Evolutionary conservation across 2,797 vertebrate species (phyloP).

Genomic region (Uromys caudimaculatus): DNA sequence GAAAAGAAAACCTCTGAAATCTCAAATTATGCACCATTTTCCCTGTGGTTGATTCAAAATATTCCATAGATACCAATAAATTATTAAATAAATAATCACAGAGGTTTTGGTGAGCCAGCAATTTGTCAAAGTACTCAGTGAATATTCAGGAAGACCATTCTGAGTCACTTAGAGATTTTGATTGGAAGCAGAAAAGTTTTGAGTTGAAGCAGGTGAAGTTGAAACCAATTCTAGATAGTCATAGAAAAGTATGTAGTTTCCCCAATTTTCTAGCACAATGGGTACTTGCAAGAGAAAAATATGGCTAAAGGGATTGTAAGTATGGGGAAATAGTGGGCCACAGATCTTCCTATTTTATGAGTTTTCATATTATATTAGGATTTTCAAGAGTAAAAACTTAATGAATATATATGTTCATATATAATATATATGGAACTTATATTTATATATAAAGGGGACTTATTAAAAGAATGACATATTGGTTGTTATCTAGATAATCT

Average conservation of each 20-base stretch:
- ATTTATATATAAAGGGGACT: not conserved
- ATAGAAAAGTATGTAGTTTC: not conserved
- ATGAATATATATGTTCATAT: not conserved
- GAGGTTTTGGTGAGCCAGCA: conserved; percentile 9
- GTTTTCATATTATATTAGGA: not conserved
- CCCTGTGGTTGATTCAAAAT: conserved; percentile 4
- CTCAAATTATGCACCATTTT: conserved; percentile 1
- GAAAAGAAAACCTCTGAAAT: conserved; percentile 32
- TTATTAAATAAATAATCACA: conserved; percentile 38
- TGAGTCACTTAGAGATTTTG: not conserved
- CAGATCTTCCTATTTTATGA: not conserved
- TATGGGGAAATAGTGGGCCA: not conserved
- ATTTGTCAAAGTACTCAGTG: not conserved
- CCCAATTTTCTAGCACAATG: not conserved
- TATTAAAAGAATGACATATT: not conserved
- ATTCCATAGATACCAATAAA: conserved; percentile 7
- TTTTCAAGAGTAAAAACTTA: not conserved
- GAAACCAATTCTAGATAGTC: not conserved
- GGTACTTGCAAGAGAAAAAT: not conserved
- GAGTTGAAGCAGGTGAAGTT: not conserved
- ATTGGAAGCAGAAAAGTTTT: not conserved
- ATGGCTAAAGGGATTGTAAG: not conserved
- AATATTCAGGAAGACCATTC: conserved; percentile 36
- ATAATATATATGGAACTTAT: not conserved
- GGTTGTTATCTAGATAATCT: not conserved